A percentile compares a stretch with the other conserved stretches of the same genome.
Conservation (phyloP, 2,888 invertebrate species). For the Tinea pellionella region DNA sequence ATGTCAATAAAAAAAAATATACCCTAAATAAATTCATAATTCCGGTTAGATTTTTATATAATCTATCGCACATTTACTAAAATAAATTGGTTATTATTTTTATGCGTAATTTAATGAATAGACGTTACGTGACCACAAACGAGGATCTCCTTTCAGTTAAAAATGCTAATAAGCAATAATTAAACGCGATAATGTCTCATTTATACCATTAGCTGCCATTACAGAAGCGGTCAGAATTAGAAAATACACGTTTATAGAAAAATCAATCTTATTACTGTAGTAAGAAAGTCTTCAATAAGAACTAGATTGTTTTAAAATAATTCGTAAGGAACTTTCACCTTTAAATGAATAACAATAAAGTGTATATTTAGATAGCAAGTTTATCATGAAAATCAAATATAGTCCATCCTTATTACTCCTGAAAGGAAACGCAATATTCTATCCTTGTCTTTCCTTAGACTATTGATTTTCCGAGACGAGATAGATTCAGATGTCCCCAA, state of each 20-base stretch:
- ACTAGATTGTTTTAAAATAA: not conserved
- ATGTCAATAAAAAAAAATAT: too few relatives aligned
- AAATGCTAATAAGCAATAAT: not conserved
- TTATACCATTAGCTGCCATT: not conserved
- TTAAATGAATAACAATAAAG: not conserved
- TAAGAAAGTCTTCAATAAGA: not conserved
- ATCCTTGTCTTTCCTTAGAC: not conserved
- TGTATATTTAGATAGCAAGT: not conserved
- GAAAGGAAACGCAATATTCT: not conserved
- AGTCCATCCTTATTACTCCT: not conserved
- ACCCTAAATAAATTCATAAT: too few relatives aligned
- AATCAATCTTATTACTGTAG: not conserved
- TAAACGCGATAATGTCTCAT: slow-evolving; percentile 8
- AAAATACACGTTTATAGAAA: not conserved
- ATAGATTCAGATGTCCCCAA: not conserved
- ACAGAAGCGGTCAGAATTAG: not conserved
- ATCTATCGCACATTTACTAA: too few relatives aligned
- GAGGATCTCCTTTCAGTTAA: too few relatives aligned
- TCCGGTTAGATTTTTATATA: too few relatives aligned
- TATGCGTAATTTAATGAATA: too few relatives aligned
- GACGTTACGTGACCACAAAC: too few relatives aligned
- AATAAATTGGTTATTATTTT: too few relatives aligned
- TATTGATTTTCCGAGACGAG: slow-evolving; percentile 1
- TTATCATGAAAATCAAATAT: not conserved
- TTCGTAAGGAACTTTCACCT: not conserved